Evolutionary conservation across 1,140 invertebrate genomes (phyloP).

Genomic region (Aphaenogaster ashmeadi): DNA sequence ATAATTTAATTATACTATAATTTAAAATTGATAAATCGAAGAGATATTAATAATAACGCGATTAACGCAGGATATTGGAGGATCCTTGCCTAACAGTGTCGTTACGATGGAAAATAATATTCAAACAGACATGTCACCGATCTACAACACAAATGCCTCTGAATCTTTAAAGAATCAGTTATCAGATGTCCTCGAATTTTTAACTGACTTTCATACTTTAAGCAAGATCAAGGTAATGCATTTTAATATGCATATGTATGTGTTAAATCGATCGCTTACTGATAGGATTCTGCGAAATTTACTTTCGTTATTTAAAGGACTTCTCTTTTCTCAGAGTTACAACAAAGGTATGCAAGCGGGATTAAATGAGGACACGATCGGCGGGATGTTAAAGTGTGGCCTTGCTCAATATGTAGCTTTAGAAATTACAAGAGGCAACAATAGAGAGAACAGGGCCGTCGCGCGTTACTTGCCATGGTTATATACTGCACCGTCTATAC

Average conservation of each 20-base stretch:
- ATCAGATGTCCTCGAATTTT: slow-evolving; percentile 97
- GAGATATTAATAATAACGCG: slow-evolving; percentile 19
- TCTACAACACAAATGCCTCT: slow-evolving; percentile 94
- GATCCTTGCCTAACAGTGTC: slow-evolving; percentile 90
- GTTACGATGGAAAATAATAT: slow-evolving; percentile 87
- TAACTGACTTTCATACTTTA: slow-evolving; percentile 98
- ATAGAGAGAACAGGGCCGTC: slow-evolving; percentile 94
- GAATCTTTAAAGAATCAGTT: slow-evolving; percentile 97
- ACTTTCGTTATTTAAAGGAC: background rate
- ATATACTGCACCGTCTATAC: slow-evolving; percentile 94
- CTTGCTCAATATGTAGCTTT: slow-evolving; percentile 97
- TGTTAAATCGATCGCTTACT: background rate
- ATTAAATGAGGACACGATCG: slow-evolving; percentile 97
- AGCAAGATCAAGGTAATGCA: slow-evolving; percentile 97
- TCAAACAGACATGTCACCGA: slow-evolving; percentile 87
- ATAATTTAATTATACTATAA: background rate
- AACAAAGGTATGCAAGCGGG: slow-evolving; percentile 93
- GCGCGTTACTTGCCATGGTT: slow-evolving; percentile 97
- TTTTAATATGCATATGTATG: background rate
- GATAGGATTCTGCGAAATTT: background rate
- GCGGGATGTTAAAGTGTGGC: slow-evolving; percentile 97
- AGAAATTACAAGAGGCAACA: slow-evolving; percentile 96
- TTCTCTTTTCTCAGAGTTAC: slow-evolving; percentile 90
- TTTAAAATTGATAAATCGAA: background rate
- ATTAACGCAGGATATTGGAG: slow-evolving; percentile 91